Evolutionary conservation across 2,797 vertebrate species (phyloP), one percentile per base, ranked within the genome.

Genomic region (Antrozous pallidus): DNA sequence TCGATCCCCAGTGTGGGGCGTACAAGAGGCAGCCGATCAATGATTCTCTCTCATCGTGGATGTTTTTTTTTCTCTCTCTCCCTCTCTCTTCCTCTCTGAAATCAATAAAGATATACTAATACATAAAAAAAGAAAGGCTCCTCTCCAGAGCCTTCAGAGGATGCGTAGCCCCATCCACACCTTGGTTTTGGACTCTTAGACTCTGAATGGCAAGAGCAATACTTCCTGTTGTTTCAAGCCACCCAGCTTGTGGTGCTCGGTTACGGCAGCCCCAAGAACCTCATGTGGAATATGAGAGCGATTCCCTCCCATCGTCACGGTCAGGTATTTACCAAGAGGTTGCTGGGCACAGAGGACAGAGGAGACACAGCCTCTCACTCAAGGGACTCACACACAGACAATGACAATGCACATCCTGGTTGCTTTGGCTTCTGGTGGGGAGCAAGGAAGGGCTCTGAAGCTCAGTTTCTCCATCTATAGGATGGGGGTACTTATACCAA

Each of bases 341-440:
- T 4, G 3, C 38, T 2, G 0, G n/a, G 33, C 24, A 10, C 61
- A 0, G 18, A 63, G 22, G 54, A 85, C 92, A 17, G 51, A 51
- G 45, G 22, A 61, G 45, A 31, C 17, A 45, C 38, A 22, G 28
- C 33, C 63, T n/a, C 36, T 54, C 0, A 0, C 4, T 63, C 69
- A 6, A 78, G 11, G 51, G 78, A 8, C 18, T 5, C 8, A 0
- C 28, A 2, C 36, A 2, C 14, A 10, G 51, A 61, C 26, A 12
- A 8, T 2, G 12, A 22, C 2, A 11, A 5, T 0, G 0, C 3
- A 10, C 1, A 5, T 26, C 81, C 78, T 5, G 18, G 16, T 1
- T 10, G 47, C 20, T 61, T 40, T 31, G 47, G 13, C 73, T 31
- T 36, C 73, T 5, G 10, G 28, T 22, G 9, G 9, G 28, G 7